These are phyloP conservation scores for Drosophila chauvacae DNA, from an alignment of 1,140 invertebrate species.

Conservation along the genomic window DNA sequence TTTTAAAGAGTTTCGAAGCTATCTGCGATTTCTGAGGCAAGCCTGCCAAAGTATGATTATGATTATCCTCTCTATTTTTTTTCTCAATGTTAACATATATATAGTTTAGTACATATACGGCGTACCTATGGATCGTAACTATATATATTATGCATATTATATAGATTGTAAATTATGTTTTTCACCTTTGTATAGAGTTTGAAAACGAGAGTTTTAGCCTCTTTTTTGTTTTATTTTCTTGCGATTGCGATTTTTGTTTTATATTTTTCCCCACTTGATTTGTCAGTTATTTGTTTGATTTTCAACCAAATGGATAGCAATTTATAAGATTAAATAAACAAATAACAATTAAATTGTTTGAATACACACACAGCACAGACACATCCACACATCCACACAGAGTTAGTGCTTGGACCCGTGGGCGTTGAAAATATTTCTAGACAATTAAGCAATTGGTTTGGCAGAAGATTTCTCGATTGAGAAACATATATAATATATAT, in stretches of 20 bases:
- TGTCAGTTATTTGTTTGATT: slow-evolving; percentile 27
- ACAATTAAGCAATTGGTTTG: slow-evolving; percentile 30
- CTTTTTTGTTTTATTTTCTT: slow-evolving; percentile 1
- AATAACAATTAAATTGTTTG: slow-evolving; percentile 47
- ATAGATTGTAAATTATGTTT: slow-evolving; percentile 44
- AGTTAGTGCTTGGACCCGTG: slow-evolving; percentile 19
- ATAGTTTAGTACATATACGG: slow-evolving; percentile 37
- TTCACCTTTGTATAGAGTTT: slow-evolving; percentile 28
- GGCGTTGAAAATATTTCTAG: slow-evolving; percentile 35
- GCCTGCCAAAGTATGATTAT: background rate
- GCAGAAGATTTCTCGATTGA: slow-evolving; percentile 12
- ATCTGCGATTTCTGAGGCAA: background rate
- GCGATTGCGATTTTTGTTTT: too few relatives aligned
- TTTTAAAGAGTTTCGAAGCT: background rate
- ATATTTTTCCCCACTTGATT: slow-evolving; percentile 15
- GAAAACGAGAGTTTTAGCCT: background rate
- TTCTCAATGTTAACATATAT: slow-evolving; percentile 37
- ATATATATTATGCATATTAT: slow-evolving; percentile 11
- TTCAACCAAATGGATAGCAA: slow-evolving; percentile 47
- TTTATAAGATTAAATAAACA: slow-evolving; percentile 17
- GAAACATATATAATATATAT: slow-evolving; percentile 24
- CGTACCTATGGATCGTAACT: slow-evolving; percentile 42
- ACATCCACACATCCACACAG: slow-evolving; percentile 22
- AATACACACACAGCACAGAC: slow-evolving; percentile 40
- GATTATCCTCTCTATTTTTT: background rate